Conservation (phyloP, 2,113 vertebrate genomes). For the Brevimyrus niger region DNA sequence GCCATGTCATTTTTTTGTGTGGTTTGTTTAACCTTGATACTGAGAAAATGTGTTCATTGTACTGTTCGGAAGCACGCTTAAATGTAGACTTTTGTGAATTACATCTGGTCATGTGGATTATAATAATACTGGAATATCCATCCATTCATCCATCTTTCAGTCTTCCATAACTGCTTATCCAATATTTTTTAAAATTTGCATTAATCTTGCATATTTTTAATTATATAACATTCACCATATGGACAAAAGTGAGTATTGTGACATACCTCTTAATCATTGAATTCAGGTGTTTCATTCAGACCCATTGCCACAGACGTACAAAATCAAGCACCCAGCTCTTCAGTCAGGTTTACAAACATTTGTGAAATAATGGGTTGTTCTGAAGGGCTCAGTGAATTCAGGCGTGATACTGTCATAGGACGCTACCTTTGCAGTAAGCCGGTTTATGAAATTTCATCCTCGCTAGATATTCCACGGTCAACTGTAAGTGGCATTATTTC, state of each 20-base stretch:
- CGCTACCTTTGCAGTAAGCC: not conserved
- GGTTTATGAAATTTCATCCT: not conserved
- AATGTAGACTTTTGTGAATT: not conserved
- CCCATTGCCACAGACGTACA: not conserved
- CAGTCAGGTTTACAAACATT: not conserved
- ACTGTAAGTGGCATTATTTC: not conserved
- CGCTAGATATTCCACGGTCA: not conserved
- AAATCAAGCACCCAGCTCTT: not conserved
- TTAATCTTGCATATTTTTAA: not conserved
- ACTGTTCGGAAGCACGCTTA: not conserved
- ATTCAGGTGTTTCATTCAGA: not conserved
- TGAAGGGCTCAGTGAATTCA: not conserved
- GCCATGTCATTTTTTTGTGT: not conserved
- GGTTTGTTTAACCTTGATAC: not conserved
- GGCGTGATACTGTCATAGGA: not conserved
- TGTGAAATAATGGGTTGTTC: not conserved
- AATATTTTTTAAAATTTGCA: not conserved
- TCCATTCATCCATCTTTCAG: not conserved
- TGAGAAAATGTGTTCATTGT: not conserved
- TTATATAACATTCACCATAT: not conserved
- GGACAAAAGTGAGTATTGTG: not conserved
- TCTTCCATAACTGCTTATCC: not conserved
- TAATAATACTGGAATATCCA: not conserved
- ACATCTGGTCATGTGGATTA: not conserved
- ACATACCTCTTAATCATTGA: not conserved